phyloP scores from a whole-genome alignment of 2,797 vertebrate genomes.

The Eulemur mongoz region DNA sequence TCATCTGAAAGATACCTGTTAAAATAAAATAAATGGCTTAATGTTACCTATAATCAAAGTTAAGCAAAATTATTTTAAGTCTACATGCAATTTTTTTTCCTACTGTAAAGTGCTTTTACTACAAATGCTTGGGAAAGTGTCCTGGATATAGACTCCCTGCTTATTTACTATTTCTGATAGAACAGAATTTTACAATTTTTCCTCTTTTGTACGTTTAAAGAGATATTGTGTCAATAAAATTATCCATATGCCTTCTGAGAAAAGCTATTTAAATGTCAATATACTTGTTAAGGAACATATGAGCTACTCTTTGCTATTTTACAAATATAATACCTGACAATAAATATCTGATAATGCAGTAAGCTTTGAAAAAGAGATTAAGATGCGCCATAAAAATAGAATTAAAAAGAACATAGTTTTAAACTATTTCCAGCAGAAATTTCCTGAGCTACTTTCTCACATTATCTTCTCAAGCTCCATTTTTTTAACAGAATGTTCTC shows the following conservation, averaged over 20 bases:
- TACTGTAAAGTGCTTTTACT: not conserved
- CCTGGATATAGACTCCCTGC: not conserved
- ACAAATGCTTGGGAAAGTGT: not conserved
- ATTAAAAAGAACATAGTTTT: not conserved
- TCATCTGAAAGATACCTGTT: slow-evolving; percentile 97
- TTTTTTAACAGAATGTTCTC: not conserved
- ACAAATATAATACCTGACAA: not conserved
- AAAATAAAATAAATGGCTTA: slow-evolving; percentile 76
- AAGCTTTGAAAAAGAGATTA: not conserved
- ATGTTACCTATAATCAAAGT: slow-evolving; percentile 61
- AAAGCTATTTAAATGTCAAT: slow-evolving; percentile 27
- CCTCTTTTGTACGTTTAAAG: not conserved
- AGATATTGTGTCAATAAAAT: not conserved
- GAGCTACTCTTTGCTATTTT: not conserved
- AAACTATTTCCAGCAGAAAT: not conserved
- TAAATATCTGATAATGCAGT: not conserved
- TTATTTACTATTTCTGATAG: slow-evolving; percentile 19
- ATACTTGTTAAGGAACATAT: not conserved
- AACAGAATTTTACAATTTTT: not conserved
- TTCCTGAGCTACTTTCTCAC: not conserved
- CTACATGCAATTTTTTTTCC: slow-evolving; percentile 22
- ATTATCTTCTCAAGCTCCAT: not conserved
- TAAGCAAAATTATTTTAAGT: slow-evolving; percentile 51
- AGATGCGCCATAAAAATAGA: slow-evolving; percentile 22
- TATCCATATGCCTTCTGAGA: not conserved